Evolutionary conservation across 2,113 vertebrate species (phyloP).

Genomic region (Oplegnathus fasciatus): DNA sequence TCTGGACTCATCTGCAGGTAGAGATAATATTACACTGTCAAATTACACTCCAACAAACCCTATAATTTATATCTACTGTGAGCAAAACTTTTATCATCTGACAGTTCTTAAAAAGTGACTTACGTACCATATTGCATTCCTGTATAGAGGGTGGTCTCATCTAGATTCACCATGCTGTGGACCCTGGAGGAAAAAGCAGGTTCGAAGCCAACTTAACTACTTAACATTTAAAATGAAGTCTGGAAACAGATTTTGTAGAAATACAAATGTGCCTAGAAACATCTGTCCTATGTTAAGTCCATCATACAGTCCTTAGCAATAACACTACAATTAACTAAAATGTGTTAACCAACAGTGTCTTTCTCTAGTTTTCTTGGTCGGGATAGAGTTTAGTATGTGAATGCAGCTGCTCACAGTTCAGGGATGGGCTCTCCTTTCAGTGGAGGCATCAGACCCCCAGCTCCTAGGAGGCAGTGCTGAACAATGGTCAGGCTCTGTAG

Average conservation of each 20-base stretch:
- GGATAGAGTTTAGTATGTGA: neutral
- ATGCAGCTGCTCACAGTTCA: constrained; percentile 88
- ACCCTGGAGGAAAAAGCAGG: constrained; percentile 83
- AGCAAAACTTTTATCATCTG: neutral
- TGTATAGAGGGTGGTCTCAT: constrained; percentile 92
- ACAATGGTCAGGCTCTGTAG: constrained; percentile 94
- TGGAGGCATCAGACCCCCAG: constrained; percentile 93
- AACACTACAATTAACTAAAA: neutral
- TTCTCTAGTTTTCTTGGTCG: neutral
- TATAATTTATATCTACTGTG: neutral
- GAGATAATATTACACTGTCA: constrained; percentile 29
- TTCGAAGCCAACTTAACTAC: neutral
- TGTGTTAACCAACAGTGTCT: neutral
- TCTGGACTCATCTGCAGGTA: constrained; percentile 86
- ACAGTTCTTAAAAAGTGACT: constrained; percentile 45
- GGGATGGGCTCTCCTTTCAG: constrained; percentile 91
- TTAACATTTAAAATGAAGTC: neutral
- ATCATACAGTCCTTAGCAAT: neutral
- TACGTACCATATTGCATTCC: constrained; percentile 91
- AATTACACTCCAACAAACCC: neutral
- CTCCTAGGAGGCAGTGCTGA: constrained; percentile 96
- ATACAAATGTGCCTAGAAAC: neutral
- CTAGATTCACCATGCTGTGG: constrained; percentile 91
- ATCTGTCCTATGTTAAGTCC: neutral
- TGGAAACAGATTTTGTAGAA: neutral